Percentiles rank a stretch among this genome's conserved stretches.
Evolutionary conservation across 37 sponge, comb jelly and placozoan genomes (phyloP).

Genomic region (Oscarella lobularis): DNA sequence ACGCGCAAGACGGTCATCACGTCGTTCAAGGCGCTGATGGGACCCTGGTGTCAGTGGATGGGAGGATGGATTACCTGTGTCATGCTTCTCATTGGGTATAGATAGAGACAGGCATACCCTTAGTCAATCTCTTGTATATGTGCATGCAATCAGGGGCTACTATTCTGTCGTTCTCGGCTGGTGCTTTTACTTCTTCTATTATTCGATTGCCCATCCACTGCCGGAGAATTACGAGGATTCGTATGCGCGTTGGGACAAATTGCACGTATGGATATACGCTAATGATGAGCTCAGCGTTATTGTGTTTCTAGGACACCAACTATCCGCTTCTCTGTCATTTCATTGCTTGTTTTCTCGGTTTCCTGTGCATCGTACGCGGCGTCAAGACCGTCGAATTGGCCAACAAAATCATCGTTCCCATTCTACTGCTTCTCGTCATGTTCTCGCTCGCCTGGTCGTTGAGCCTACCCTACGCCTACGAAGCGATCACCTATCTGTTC

Average conservation of each 20-base stretch:
- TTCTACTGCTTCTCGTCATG: constrained; percentile 41
- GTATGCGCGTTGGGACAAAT: constrained; percentile 18
- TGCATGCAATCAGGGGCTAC: constrained; percentile 34
- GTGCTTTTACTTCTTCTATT: constrained; percentile 62
- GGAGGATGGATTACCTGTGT: constrained; percentile 48
- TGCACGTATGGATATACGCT: no score
- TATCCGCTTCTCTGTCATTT: constrained; percentile 48
- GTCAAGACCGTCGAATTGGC: constrained; percentile 69
- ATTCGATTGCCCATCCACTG: constrained; percentile 20
- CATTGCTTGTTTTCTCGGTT: constrained; percentile 16
- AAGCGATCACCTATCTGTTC: constrained; percentile 64
- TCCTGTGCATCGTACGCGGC: constrained; percentile 43
- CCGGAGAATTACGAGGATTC: constrained; percentile 32
- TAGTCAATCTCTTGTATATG: no score
- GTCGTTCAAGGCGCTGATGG: constrained; percentile 34
- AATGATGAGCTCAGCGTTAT: no score
- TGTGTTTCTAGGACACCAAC: constrained; percentile 31
- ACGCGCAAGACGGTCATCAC: constrained; percentile 47
- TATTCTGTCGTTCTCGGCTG: constrained; percentile 76
- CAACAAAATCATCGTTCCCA: constrained; percentile 53
- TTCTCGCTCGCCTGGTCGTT: constrained; percentile 62
- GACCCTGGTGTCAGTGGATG: constrained; percentile 55
- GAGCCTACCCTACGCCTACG: constrained; percentile 42
- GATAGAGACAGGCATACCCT: no score
- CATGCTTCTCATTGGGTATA: constrained; percentile 45